Conservation (phyloP, 1,140 invertebrate species). For the Dendrolimus kikuchii region DNA sequence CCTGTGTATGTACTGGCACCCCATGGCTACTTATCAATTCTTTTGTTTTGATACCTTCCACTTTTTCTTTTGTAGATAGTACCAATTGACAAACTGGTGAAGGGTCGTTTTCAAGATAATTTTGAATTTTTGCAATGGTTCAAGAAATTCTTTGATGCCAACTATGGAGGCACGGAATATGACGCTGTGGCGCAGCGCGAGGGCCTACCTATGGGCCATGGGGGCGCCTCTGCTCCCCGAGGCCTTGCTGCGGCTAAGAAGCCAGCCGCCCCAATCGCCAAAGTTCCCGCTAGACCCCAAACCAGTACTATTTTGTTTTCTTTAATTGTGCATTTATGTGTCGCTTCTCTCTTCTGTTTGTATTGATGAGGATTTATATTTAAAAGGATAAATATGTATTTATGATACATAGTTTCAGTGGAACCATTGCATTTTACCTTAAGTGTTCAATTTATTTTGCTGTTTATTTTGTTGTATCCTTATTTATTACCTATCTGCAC, state of each 20-base stretch:
- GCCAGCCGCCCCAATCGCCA: conserved; percentile 63
- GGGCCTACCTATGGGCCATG: conserved; percentile 86
- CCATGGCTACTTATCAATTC: conserved; percentile 22
- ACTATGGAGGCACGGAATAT: conserved; percentile 94
- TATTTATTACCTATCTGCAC: no score
- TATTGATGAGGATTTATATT: background rate
- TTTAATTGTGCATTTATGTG: conserved; percentile 18
- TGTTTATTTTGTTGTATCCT: no score
- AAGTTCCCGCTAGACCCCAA: conserved; percentile 72
- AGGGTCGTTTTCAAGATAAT: conserved; percentile 97
- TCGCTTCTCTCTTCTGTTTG: no score
- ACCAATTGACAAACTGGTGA: conserved; percentile 91
- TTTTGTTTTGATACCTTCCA: conserved; percentile 54
- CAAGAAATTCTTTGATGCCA: conserved; percentile 99
- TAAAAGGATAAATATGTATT: conserved; percentile 10
- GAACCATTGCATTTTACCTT: conserved; percentile 21
- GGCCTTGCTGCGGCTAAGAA: conserved; percentile 60
- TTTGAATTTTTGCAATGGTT: conserved; percentile 99
- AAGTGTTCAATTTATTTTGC: background rate
- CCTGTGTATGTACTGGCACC: conserved; percentile 24
- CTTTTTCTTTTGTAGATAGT: conserved; percentile 83
- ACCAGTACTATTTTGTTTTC: conserved; percentile 71
- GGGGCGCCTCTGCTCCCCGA: conserved; percentile 74
- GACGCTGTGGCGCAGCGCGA: conserved; percentile 89
- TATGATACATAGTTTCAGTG: conserved; percentile 9